These are phyloP conservation scores for Caenorhabditis drosophilae DNA, from an alignment of 2,888 invertebrate species.

Conservation along the genomic window DNA sequence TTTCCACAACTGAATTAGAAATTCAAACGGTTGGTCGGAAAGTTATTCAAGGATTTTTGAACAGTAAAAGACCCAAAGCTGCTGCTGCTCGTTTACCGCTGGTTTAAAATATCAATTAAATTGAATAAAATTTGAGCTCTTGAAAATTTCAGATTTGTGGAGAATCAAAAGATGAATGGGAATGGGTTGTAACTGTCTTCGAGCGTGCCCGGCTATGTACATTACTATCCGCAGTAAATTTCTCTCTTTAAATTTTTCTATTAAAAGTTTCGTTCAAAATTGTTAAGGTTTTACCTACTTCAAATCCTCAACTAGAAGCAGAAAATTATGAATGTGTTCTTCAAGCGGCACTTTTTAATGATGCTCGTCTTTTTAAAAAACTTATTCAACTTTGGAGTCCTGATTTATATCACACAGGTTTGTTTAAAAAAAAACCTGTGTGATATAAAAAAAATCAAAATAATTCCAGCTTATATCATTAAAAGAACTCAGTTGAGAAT, in stretches of 20 bases:
- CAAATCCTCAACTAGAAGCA: constrained; percentile 64
- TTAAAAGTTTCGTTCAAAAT: constrained; percentile 24
- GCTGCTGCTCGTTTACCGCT: constrained; percentile 35
- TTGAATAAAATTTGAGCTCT: no score
- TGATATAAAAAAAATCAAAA: not conserved
- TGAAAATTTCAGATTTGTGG: no score
- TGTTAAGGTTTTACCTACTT: constrained; percentile 56
- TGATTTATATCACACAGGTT: constrained; percentile 61
- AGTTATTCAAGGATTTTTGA: constrained; percentile 56
- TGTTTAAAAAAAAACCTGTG: not conserved
- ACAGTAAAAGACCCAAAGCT: constrained; percentile 29
- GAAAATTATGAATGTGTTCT: constrained; percentile 62
- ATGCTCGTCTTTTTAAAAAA: constrained; percentile 47
- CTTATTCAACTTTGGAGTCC: constrained; percentile 62
- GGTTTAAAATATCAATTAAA: no score
- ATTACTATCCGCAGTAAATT: constrained; percentile 42
- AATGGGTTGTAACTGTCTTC: constrained; percentile 62
- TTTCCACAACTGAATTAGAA: constrained; percentile 30
- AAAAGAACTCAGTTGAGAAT: constrained; percentile 41
- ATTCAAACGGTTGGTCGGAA: constrained; percentile 46
- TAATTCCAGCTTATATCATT: constrained; percentile 43
- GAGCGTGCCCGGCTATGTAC: constrained; percentile 43
- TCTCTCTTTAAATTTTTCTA: not conserved
- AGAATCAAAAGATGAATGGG: constrained; percentile 64
- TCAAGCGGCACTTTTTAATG: constrained; percentile 45